These are phyloP conservation scores for Saccopteryx leptura DNA, from an alignment of 2,113 vertebrate species.

Conservation along the genomic window DNA sequence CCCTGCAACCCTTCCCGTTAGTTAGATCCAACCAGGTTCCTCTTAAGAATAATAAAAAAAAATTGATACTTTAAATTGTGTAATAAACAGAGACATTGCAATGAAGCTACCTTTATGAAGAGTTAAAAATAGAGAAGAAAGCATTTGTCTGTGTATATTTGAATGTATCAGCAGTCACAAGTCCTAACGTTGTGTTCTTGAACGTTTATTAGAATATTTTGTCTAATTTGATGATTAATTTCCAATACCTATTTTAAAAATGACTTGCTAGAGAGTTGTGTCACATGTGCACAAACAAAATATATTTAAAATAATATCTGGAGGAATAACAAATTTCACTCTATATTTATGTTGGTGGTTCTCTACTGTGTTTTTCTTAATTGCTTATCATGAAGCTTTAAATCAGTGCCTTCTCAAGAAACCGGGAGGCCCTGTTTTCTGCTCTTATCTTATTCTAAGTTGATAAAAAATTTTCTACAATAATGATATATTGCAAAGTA, in stretches of 20 bases:
- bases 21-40: not conserved
- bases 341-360: not conserved
- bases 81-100: not conserved
- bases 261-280: not conserved
- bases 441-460: not conserved
- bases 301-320: not conserved
- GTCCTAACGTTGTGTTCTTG: not conserved
- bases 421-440: not conserved
- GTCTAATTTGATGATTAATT: constrained; percentile 22
- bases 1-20: not conserved
- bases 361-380: not conserved
- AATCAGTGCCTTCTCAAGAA: constrained; percentile 2
- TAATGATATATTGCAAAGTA: not conserved
- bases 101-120: not conserved
- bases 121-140: not conserved
- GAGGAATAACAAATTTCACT: not conserved
- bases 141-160: not conserved
- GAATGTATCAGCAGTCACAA: not conserved
- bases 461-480: not conserved
- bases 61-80: not conserved
- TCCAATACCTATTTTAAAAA: constrained; percentile 50
- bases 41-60: not conserved
- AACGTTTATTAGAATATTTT: constrained; percentile 8
- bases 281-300: not conserved
- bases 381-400: not conserved